Evolutionary conservation across 2,888 invertebrate genomes (phyloP).

Genomic region (Drymonia ruficornis): DNA sequence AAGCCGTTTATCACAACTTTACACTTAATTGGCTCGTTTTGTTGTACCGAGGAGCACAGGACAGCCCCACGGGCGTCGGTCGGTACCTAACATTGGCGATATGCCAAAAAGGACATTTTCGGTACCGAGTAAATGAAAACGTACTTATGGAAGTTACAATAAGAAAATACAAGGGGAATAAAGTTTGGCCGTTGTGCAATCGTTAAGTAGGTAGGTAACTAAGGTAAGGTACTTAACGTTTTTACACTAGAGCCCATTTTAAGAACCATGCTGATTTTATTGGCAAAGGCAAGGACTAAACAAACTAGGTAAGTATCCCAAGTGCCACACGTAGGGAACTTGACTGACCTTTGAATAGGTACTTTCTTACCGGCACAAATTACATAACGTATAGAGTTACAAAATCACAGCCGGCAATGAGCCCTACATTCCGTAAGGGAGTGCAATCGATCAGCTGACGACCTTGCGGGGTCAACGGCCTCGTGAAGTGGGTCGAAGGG

Average conservation of each 20-base stretch:
- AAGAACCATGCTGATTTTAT: too few relatives aligned
- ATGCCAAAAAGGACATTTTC: conserved; percentile 35
- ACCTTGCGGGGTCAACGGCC: conserved; percentile 67
- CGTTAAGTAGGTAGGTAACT: too few relatives aligned
- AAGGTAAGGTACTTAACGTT: too few relatives aligned
- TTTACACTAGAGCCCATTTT: too few relatives aligned
- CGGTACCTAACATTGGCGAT: conserved; percentile 26
- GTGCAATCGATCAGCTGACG: conserved; percentile 61
- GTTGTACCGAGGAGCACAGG: conserved; percentile 25
- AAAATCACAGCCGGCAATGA: too few relatives aligned
- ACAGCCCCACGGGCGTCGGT: conserved; percentile 32
- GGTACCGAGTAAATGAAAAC: conserved; percentile 38
- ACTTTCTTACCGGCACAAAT: too few relatives aligned
- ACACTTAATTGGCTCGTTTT: conserved; percentile 20
- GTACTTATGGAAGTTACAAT: conserved; percentile 33
- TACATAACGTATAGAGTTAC: too few relatives aligned
- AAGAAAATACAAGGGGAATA: conserved; percentile 23
- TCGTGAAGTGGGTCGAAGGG: conserved; percentile 51
- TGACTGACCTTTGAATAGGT: too few relatives aligned
- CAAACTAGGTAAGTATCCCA: too few relatives aligned
- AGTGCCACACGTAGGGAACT: too few relatives aligned
- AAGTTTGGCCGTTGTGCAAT: conserved; percentile 12
- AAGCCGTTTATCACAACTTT: too few relatives aligned
- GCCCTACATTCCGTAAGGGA: conserved; percentile 2
- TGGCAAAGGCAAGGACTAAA: too few relatives aligned